A percentile compares a stretch with the other conserved stretches of the same genome.
Evolutionary conservation across 2,113 vertebrate species (phyloP).

Genomic region (Corvus hawaiiensis): DNA sequence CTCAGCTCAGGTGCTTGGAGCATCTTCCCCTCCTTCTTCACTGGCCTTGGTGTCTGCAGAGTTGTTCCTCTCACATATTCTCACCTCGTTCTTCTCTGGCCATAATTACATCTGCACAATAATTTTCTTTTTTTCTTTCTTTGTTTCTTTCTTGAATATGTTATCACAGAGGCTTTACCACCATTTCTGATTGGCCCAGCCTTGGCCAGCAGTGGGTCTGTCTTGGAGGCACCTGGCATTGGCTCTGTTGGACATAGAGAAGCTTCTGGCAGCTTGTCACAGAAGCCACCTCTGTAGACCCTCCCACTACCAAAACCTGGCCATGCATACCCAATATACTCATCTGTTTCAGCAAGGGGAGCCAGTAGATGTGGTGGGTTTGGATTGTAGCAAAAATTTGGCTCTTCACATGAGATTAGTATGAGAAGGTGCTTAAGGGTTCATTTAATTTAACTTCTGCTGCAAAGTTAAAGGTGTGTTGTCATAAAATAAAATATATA

Average conservation of each 20-base stretch:
- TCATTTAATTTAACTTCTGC: neutral
- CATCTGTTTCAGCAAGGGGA: neutral
- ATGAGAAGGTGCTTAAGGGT: neutral
- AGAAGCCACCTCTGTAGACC: neutral
- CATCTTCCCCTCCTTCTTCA: neutral
- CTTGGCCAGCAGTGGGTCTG: fast-evolving
- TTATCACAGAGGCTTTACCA: neutral
- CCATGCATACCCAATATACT: too few species aligned
- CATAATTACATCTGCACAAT: neutral
- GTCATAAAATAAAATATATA: neutral
- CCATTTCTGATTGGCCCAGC: neutral
- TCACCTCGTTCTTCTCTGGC: neutral
- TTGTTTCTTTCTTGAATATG: neutral
- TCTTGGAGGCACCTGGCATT: neutral
- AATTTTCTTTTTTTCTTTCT: too few species aligned
- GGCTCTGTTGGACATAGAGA: neutral
- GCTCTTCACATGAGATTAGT: neutral
- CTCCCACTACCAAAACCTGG: neutral
- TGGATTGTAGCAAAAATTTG: neutral
- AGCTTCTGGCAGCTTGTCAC: neutral
- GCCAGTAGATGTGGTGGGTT: neutral
- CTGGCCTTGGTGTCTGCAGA: neutral
- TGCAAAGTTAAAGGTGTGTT: neutral
- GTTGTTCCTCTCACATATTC: neutral
- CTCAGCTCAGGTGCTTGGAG: too few species aligned